A percentile compares a stretch with the other conserved stretches of the same genome.
Conservation (phyloP, 2,888 invertebrate species). For the Lycia hirtaria region DNA sequence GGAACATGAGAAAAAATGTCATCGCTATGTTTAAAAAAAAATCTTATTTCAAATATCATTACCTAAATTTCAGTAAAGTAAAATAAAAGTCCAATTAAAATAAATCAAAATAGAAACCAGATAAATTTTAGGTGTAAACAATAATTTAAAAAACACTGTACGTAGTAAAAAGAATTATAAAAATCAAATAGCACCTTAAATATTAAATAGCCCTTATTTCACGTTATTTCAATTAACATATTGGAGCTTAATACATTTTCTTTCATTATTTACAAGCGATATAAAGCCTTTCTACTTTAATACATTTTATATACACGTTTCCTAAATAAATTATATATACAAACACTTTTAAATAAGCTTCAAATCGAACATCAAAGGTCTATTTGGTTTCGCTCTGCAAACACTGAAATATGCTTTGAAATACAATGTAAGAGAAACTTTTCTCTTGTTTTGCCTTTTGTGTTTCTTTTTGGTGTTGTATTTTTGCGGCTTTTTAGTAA, state of each 20-base stretch:
- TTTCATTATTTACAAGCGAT: slow-evolving; percentile 56
- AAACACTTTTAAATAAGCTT: slow-evolving; percentile 30
- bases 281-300: slow-evolving; percentile 43
- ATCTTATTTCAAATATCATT: too few species aligned
- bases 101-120: too few species aligned
- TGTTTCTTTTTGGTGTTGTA: slow-evolving; percentile 31
- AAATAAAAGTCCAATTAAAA: too few species aligned
- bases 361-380: slow-evolving; percentile 30
- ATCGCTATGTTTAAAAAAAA: too few species aligned
- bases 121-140: too few species aligned
- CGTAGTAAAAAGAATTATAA: too few species aligned
- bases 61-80: too few species aligned
- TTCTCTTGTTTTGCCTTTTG: slow-evolving; percentile 27
- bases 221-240: slow-evolving; percentile 21
- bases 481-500: slow-evolving; percentile 33
- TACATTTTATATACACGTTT: slow-evolving; percentile 47
- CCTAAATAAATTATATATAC: slow-evolving; percentile 32
- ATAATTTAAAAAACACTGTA: too few species aligned
- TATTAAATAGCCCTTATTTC: slow-evolving; percentile 7
- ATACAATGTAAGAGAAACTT: slow-evolving; percentile 30
- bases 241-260: slow-evolving; percentile 32
- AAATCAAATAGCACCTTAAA: slow-evolving; percentile 8
- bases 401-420: slow-evolving; percentile 38
- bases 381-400: slow-evolving; percentile 29
- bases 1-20: too few species aligned